Base-by-base conservation (phyloP, 2,888 invertebrate genomes). In the Synanthedon formicaeformis region DNA sequence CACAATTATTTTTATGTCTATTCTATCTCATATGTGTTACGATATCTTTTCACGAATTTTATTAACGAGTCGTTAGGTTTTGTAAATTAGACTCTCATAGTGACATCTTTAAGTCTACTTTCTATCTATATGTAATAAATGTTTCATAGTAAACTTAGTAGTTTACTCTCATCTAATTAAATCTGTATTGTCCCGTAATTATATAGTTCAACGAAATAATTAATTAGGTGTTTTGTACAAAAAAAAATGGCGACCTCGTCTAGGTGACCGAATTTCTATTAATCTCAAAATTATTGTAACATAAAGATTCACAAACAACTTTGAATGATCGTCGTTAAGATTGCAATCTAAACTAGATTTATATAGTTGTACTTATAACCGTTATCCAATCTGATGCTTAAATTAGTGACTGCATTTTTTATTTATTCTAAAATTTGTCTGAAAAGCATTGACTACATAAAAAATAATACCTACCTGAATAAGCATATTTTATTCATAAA, bases 231-330 rank as follows among this genome's bases (percentile, higher is more conserved):
- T 80, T 84, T 85, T 84, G 82, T 86, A 85, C 80, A 85, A 83
- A 56, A 52, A 85, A 23, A 83, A 76, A 73, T 73, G 78, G 78
- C 77, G 76, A 81, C 87, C 87, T 87, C 87, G 76, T 87, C 87
- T 87, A 86, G 86, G 81, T 77, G 67, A 81, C 85, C 86, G 86
- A 88, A 88, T 86, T 87, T 86, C 80, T 83, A 74, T 73, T 76
- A 73, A 74, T 49, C 23, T 16, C 49, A 49, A 16, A 14, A 11
- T 45, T 16, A 16, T 16, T 34, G 34, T 34, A 34, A 34, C 34
- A 34, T 23, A 23, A 23, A 34, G 8, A 34, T 34, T 34, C 34
- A 34, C 34, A 34, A 34, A 34, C 34, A 10, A 34, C 34, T 34
- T 10, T 34, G 34, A 34, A 34, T 34, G 10, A 34, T 34, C 34